Evolutionary conservation across 2,113 vertebrate genomes (phyloP), one percentile per base, ranked within the genome.

Genomic region (Silurus meridionalis): DNA sequence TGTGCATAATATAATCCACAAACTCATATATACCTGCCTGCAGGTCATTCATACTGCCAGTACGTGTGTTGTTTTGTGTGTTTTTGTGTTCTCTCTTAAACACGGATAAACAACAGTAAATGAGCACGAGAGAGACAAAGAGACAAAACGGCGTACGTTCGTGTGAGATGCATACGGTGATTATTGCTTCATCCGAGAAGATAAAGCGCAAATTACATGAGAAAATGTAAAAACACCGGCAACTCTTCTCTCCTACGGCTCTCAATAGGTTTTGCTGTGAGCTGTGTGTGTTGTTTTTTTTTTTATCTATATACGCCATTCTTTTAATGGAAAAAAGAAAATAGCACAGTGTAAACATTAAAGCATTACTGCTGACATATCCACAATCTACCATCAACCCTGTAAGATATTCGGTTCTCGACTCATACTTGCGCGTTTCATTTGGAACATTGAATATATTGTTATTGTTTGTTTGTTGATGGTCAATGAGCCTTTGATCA

Each of bases 21-120:
- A 66, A 82, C 87, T 91, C 87, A 89, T 89, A 90, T 87, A 90
- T 81, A 83, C 58, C 78, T 8, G 63, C 87, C 89, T 87, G 69
- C 48, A 60, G 90, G 88, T 83, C 89, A 78, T 52, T 84, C 53
- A 82, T 83, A 81, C 50, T 50, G 89, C 87, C 83, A 15, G 64
- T 80, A 75, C 72, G 72, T 79, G 75, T 8, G 53, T 61, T 28
- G 60, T n/a, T 72, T 37, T 72, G 66, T 50, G 25, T 64, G 77
- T 69, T 52, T 86, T 77, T 80, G 53, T 80, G 63, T 14, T 50
- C 55, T 61, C 21, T 25, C 52, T 21, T 15, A 17, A 57, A 50
- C 82, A 83, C 21, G 23, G 37, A 80, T 64, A 63, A 81, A 81
- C 80, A 81, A 78, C 58, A 50, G 11, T 8, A 82, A 82, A 60